Base-by-base conservation (phyloP, 1,140 invertebrate genomes). In the Metaphire vulgaris region DNA sequence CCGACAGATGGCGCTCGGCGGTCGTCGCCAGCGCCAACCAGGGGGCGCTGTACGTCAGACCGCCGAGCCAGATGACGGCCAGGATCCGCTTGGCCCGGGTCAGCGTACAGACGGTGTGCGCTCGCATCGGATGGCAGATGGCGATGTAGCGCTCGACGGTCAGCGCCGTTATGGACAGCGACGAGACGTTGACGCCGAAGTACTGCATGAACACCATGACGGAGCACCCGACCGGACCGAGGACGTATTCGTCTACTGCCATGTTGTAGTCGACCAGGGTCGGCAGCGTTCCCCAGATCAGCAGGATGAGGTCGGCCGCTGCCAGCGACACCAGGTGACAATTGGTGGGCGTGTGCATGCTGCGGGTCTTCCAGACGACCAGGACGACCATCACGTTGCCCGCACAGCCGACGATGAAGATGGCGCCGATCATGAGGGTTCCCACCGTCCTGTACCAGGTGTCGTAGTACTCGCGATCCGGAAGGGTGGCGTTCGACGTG, bases 81-180 rank as follows among this genome's bases (percentile, higher is more conserved):
- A 89, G 89, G 72, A 90, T 90, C 77, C 86, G 85, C 80, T 89
- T 89, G 41, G 89, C 89, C 29, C 89, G 80, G 73, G 83, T 83
- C 16, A 89, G 87, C 0, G 89, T 89, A 82, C 89, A 90, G 72
- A 90, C 28, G 88, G 89, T 94, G 82, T 96, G 93, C 0, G 93
- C 92, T 79, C 92, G 87, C 80, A 98, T 92, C 0, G 95, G 95
- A 83, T 95, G 92, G 85, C 95, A 97, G 80, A 98, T 97, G 29
- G 94, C 95, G 41, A 97, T 90, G 84, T 97, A 99, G 74, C 96
- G 86, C 84, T 98, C 96, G 15, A 97, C 90, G 0, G 96, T 97
- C 85, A 98, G 98, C 0, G 93, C 92, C 0, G 92, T 93, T 74
- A 96, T 96, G 15, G 93, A 95, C 68, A 98, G 87, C 0, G 98